These are phyloP conservation scores for Euplagia quadripunctaria DNA, from an alignment of 2,888 invertebrate species.

Conservation along the genomic window DNA sequence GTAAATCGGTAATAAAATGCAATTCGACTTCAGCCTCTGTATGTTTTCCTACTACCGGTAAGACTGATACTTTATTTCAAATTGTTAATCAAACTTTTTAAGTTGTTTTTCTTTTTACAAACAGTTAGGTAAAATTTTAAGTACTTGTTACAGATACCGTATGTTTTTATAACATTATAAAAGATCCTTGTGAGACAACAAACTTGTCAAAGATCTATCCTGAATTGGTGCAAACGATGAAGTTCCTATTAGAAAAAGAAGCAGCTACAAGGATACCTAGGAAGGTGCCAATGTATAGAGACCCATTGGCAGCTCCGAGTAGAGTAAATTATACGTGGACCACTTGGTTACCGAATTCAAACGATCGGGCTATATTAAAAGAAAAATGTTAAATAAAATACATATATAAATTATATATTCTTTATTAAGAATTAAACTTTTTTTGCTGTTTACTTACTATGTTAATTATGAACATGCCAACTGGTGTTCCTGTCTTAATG, in stretches of 20 bases:
- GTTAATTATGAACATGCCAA: background rate
- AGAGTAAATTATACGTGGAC: slow-evolving; percentile 74
- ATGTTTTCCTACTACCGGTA: slow-evolving; percentile 62
- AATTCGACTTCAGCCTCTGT: slow-evolving; percentile 32
- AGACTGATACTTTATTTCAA: background rate
- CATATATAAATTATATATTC: too few relatives aligned
- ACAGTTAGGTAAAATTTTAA: background rate
- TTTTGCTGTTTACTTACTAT: background rate
- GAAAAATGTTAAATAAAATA: background rate
- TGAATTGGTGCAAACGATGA: slow-evolving; percentile 61
- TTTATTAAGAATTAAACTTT: background rate
- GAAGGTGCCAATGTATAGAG: slow-evolving; percentile 60
- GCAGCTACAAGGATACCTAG: slow-evolving; percentile 63
- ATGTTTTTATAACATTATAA: slow-evolving; percentile 73
- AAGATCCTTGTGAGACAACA: slow-evolving; percentile 75
- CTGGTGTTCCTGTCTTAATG: too few relatives aligned
- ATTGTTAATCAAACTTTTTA: background rate
- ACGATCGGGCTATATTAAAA: background rate
- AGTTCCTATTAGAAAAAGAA: slow-evolving; percentile 58
- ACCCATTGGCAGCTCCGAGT: slow-evolving; percentile 67
- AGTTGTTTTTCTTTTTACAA: background rate
- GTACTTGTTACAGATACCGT: slow-evolving; percentile 56
- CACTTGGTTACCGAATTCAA: slow-evolving; percentile 54
- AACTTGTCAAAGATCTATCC: slow-evolving; percentile 64
- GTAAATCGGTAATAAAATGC: slow-evolving; percentile 63